Conservation (phyloP, 2,888 invertebrate genomes). For the Cataglyphis albicans region DNA sequence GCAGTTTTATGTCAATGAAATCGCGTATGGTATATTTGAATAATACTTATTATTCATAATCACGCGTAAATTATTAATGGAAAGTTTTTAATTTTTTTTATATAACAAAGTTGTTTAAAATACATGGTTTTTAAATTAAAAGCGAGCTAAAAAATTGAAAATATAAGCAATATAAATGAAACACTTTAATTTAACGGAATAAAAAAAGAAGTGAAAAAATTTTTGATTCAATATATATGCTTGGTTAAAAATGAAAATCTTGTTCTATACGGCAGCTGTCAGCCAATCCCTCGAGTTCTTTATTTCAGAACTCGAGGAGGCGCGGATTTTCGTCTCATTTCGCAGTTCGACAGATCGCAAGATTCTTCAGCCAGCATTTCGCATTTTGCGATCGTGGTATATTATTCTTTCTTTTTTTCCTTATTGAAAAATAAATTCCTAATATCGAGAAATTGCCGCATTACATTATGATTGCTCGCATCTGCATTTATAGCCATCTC, state of each 20-base stretch:
- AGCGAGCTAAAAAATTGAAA: background rate
- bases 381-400: slow-evolving; percentile 53
- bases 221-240: background rate
- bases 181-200: background rate
- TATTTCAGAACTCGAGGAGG: slow-evolving; percentile 33
- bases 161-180: background rate
- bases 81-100: background rate
- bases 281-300: slow-evolving; percentile 45
- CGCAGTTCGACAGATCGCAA: slow-evolving; percentile 70
- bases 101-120: background rate
- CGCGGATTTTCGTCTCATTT: slow-evolving; percentile 65
- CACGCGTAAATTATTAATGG: background rate
- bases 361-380: slow-evolving; percentile 67
- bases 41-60: slow-evolving; percentile 1
- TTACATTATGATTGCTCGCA: slow-evolving; percentile 44
- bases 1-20: background rate
- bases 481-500: slow-evolving; percentile 44
- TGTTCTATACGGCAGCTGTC: background rate
- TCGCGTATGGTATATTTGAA: background rate
- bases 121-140: background rate
- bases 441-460: slow-evolving; percentile 59
- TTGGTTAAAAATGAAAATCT: background rate
- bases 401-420: slow-evolving; percentile 27
- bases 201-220: slow-evolving; percentile 1
- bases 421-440: slow-evolving; percentile 60